Evolutionary conservation across 2,113 vertebrate species (phyloP).

Genomic region (Coracopsis vasa): DNA sequence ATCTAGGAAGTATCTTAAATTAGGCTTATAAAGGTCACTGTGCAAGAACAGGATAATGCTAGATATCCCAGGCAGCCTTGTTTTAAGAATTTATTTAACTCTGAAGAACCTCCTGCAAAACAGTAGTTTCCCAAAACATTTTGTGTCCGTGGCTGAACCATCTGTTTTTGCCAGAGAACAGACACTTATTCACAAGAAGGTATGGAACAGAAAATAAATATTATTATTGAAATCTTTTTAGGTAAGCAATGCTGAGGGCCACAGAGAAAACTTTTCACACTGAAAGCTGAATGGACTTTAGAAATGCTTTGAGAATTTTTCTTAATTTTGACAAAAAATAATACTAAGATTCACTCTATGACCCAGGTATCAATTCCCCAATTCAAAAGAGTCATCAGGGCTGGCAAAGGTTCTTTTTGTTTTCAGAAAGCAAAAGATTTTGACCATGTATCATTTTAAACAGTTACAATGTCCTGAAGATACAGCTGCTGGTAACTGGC

Average conservation of each 20-base stretch:
- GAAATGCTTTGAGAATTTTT: not conserved
- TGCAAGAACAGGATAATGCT: not conserved
- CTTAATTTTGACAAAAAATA: not conserved
- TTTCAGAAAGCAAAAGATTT: not conserved
- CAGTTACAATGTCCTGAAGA: not conserved
- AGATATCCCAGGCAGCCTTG: not conserved
- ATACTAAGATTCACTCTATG: not conserved
- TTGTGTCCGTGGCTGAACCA: not conserved
- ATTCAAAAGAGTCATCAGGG: not conserved
- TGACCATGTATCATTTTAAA: not conserved
- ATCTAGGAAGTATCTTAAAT: not conserved
- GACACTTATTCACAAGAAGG: not conserved
- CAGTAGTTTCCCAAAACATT: not conserved
- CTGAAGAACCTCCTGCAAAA: not conserved
- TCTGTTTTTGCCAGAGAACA: not conserved
- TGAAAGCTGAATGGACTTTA: not conserved
- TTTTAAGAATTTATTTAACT: not conserved
- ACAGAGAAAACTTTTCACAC: not conserved
- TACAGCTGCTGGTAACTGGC: not conserved
- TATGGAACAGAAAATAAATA: not conserved
- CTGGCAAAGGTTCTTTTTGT: not conserved
- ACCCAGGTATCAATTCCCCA: not conserved
- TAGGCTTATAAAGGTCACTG: not conserved
- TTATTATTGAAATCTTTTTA: not conserved
- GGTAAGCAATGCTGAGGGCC: fast-evolving